phyloP scores from a whole-genome alignment of 2,888 invertebrate genomes.

The Baccha elongata region DNA sequence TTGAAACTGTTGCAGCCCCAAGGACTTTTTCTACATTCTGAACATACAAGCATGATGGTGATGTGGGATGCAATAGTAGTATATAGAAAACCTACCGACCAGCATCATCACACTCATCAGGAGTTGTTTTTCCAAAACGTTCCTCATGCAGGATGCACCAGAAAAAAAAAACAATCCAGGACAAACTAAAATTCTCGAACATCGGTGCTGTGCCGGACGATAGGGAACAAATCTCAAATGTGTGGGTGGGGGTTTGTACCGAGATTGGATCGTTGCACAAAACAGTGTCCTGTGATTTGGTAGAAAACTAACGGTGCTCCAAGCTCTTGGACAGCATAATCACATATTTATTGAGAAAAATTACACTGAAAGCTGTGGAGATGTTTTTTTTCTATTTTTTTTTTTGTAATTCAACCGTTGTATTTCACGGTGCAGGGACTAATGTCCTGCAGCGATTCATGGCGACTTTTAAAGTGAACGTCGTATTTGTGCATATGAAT shows the following conservation, averaged over 20 bases:
- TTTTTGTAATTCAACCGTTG: not conserved
- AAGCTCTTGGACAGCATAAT: slow-evolving; percentile 39
- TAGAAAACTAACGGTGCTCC: not conserved
- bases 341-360: slow-evolving; percentile 67
- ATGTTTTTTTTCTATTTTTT: slow-evolving; percentile 12
- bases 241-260: slow-evolving; percentile 21
- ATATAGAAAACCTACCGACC: slow-evolving; percentile 27
- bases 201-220: slow-evolving; percentile 33
- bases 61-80: slow-evolving; percentile 12
- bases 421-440: slow-evolving; percentile 4
- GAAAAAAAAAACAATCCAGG: slow-evolving; percentile 12
- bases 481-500: slow-evolving; percentile 6
- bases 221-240: slow-evolving; percentile 55
- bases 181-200: slow-evolving; percentile 27
- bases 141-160: slow-evolving; percentile 52
- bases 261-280: slow-evolving; percentile 31
- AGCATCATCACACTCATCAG: slow-evolving; percentile 39
- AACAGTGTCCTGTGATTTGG: slow-evolving; percentile 6
- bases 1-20: slow-evolving; percentile 58
- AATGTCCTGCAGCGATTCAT: slow-evolving; percentile 49
- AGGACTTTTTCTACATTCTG: slow-evolving; percentile 63
- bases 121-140: slow-evolving; percentile 60
- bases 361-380: slow-evolving; percentile 45
- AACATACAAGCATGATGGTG: slow-evolving; percentile 38
- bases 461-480: slow-evolving; percentile 16